Evolutionary conservation across 2,113 vertebrate species (phyloP).

Genomic region (Chunga burmeisteri): DNA sequence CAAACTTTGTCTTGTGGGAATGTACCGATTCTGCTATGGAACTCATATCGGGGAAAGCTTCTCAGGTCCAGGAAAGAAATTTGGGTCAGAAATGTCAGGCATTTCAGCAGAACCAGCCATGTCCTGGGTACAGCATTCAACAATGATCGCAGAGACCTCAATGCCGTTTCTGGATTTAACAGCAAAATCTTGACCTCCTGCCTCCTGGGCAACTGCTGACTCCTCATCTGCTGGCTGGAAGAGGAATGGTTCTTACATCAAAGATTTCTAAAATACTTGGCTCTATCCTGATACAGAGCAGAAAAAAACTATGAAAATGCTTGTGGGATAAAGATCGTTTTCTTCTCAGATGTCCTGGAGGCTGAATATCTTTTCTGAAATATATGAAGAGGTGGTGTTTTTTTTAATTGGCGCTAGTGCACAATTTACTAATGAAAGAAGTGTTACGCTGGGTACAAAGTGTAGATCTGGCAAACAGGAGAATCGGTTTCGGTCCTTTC

Average conservation of each 20-base stretch:
- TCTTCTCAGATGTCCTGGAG: not conserved
- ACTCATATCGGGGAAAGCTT: not conserved
- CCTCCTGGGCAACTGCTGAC: not conserved
- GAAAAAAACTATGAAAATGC: not conserved
- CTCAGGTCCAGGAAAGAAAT: not conserved
- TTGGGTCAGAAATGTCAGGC: not conserved
- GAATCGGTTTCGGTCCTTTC: not conserved
- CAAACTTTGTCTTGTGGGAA: not conserved
- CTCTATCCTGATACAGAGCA: not conserved
- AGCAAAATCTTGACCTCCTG: not conserved
- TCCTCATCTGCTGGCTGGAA: not conserved
- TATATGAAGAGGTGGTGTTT: not conserved
- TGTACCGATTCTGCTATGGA: not conserved
- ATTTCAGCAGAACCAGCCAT: not conserved
- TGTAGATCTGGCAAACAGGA: not conserved
- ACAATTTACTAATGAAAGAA: not conserved
- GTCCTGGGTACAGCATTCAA: not conserved
- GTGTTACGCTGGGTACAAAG: not conserved
- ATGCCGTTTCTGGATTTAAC: not conserved
- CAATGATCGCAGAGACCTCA: fast-evolving
- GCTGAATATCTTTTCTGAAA: not conserved
- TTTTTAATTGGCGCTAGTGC: fast-evolving
- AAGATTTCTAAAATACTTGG: not conserved
- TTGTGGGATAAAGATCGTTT: not conserved
- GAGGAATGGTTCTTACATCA: not conserved